These are phyloP conservation scores for Stenichneumon culpator DNA, from an alignment of 2,888 invertebrate genomes.

Conservation along the genomic window DNA sequence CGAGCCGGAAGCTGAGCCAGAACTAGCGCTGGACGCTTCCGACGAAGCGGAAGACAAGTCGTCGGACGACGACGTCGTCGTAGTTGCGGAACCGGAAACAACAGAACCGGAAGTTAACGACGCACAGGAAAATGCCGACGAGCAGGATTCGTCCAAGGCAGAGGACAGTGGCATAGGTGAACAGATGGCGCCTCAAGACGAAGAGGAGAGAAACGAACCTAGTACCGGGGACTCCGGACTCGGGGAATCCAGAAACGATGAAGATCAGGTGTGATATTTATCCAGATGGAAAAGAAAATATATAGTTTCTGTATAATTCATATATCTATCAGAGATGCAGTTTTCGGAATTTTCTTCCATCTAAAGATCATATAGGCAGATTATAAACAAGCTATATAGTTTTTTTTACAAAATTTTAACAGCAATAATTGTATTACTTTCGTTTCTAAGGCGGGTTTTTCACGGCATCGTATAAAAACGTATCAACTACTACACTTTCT, in stretches of 20 bases:
- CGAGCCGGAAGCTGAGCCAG: slow-evolving; percentile 37
- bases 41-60: slow-evolving; percentile 27
- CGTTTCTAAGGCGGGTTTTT: no score
- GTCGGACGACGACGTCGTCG: slow-evolving; percentile 53
- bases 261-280: slow-evolving; percentile 80
- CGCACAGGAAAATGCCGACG: slow-evolving; percentile 52
- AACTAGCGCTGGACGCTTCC: background rate
- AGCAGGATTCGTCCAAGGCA: slow-evolving; percentile 51
- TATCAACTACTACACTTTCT: background rate
- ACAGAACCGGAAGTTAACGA: slow-evolving; percentile 40
- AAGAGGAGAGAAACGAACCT: slow-evolving; percentile 83
- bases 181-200: slow-evolving; percentile 70
- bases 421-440: background rate
- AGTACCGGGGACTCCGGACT: slow-evolving; percentile 85
- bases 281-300: background rate
- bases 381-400: background rate
- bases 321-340: background rate
- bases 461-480: background rate
- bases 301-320: slow-evolving; percentile 19
- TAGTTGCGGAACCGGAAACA: slow-evolving; percentile 51
- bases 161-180: slow-evolving; percentile 73
- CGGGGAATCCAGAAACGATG: slow-evolving; percentile 87
- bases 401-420: background rate
- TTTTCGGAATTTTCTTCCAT: background rate
- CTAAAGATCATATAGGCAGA: background rate